Evolutionary conservation across 2,797 vertebrate genomes (phyloP), one percentile per base, ranked within the genome.

Genomic region (Hyperoplus lanceolatus): DNA sequence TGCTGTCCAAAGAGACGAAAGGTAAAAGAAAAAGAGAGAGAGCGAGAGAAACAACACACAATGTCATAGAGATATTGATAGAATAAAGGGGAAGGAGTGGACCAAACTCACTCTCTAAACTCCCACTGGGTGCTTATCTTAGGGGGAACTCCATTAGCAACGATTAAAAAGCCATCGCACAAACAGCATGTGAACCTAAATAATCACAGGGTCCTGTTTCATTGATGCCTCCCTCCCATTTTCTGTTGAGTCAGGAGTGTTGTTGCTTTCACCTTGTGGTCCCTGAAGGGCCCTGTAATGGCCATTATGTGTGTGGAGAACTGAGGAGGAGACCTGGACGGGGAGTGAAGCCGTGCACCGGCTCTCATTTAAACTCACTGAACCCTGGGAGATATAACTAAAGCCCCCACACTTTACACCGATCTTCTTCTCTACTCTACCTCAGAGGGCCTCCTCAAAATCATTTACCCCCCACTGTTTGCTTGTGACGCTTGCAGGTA

Each of bases 101-200:
- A 60, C 79, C 73, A 79, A 62, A 75, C 43, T 75, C 55, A 7
- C 74, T 77, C 68, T 73, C 46, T 48, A 70, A 72, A 82, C 80
- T 89, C 87, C 87, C 87, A 83, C 67, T n/a, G 82, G 86, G 84
- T 84, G 72, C 87, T 86, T 79, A 81, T 79, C 77, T 88, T 82
- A 73, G 84, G 43, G 18, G 58, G 75, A 86, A 88, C 74, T 82
- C 85, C 82, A 94, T 92, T 91, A 94, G 90, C 75, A 80, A 80
- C 78, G 18, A 93, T 94, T 94, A 93, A 92, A 93, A 91, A 89
- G 82, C 84, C 81, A 91, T 94, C 77, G 8, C 69, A 66, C 75
- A 83, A 93, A 90, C 89, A 92, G 89, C 86, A 79, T 78, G 84
- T 66, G 87, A 84, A 80, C 81, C 83, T 84, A 87, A 92, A 89